Base-by-base conservation (phyloP, 1,140 invertebrate genomes). In the Calosoma granatense region DNA sequence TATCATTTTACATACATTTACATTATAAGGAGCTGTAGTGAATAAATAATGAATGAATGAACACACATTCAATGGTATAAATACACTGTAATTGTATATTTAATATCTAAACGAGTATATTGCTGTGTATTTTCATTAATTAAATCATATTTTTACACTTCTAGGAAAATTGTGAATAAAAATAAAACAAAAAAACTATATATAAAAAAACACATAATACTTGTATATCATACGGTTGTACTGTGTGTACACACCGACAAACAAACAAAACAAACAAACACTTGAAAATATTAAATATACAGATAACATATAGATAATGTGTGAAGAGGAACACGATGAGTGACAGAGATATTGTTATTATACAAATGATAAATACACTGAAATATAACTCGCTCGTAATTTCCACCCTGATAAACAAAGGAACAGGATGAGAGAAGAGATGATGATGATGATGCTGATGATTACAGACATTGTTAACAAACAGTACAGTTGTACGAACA, bases 141-240 rank as follows among this genome's bases (percentile, higher is more conserved):
- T 47, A 47, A 47, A 47, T 12, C 41, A 47, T 47, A 47, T 47
- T 47, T 47, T 47, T 47, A 47, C 41, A 47, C 41, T 47, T 47
- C 41, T 47, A 47, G 41, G 41, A 47, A 47, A 47, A 47, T 47
- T 47, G 41, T 47, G 41, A 47, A 47, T 47, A 47, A 47, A 47
- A 47, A 47, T 47, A 47, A 12, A 47, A 47, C 17, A 47, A 12
- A 47, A 47, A 47, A 47, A 47, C 9, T 12, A 47, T 47, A 47
- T 47, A 47, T 47, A 9, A 47, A n/a, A n/a, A n/a, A n/a, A n/a
- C n/a, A n/a, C n/a, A n/a, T n/a, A n/a, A n/a, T n/a, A n/a, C n/a
- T n/a, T n/a, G n/a, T n/a, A n/a, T n/a, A n/a, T n/a, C n/a, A n/a
- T n/a, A n/a, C n/a, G n/a, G n/a, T n/a, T n/a, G n/a, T n/a, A n/a